Base-by-base conservation (phyloP, 2,113 vertebrate genomes). In the Silurus glanis region DNA sequence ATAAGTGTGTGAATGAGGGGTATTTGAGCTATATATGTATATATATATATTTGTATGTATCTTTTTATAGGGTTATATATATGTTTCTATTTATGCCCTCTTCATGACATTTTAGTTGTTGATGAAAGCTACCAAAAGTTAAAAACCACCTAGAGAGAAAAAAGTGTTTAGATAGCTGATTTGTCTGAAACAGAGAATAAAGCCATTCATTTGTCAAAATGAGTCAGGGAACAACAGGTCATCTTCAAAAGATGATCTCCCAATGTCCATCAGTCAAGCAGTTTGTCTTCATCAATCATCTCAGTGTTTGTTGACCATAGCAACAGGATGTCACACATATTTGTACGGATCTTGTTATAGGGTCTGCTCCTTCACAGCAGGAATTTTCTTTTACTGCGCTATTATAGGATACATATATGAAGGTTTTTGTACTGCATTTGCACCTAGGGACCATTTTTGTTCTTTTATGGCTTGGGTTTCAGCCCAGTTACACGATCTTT, bases 241-340 rank as follows among this genome's bases (percentile, higher is more conserved):
- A 61, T 89, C 83, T 90, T 82, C 87, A 87, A 91, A 86, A 87
- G 90, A 90, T 89, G 37, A 84, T 83, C 56, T 83, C 84, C 21
- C 87, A 45, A 64, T 78, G 90, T 83, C 79, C 87, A 88, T 93
- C 93, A 90, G 90, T 90, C 90, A 62, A 87, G 75, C 78, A 87
- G 86, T 91, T 94, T 94, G 93, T 90, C 90, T 91, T 92, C 92
- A 92, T 94, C 91, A 92, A 89, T 93, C 92, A 93, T 91, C 66
- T 82, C 45, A 1, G 0, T 88, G 82, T 93, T 93, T 94, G 90
- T 94, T 94, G 93, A 93, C 92, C 80, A 85, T 75, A 91, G 89
- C 83, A 93, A 91, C 89, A 82, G 83, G 89, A 83, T 91, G 91
- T 92, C 88, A 90, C 89, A 91, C 88, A 92, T 94, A 93, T 94